A percentile compares a stretch with the other conserved stretches of the same genome.
Conservation (phyloP, 1,140 invertebrate species). For the Ceratina calcarata region DNA sequence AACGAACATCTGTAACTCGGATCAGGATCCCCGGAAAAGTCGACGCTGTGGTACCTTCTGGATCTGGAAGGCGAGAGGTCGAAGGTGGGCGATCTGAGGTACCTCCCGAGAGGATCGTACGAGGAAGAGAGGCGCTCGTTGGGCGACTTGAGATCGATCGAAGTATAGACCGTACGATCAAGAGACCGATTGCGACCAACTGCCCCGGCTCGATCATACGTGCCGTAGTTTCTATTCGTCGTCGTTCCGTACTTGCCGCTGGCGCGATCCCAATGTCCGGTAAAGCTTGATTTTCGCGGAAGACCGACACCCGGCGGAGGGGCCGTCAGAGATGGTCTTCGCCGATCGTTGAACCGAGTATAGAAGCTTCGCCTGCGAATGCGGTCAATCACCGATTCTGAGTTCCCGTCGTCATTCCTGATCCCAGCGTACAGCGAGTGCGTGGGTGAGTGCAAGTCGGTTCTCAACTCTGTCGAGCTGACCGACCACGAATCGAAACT, state of each 20-base stretch:
- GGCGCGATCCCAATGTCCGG: slow-evolving; percentile 56
- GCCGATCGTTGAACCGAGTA: slow-evolving; percentile 91
- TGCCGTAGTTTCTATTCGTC: slow-evolving; percentile 53
- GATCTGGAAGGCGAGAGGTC: slow-evolving; percentile 58
- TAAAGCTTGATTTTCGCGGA: slow-evolving; percentile 74
- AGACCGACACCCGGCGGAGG: slow-evolving; percentile 65
- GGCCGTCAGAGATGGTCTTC: slow-evolving; percentile 78
- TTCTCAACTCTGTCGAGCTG: slow-evolving; percentile 81
- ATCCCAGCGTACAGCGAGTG: slow-evolving; percentile 69
- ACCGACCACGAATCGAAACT: slow-evolving; percentile 87
- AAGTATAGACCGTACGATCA: slow-evolving; percentile 68
- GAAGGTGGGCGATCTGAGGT: slow-evolving; percentile 67
- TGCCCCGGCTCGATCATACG: slow-evolving; percentile 60
- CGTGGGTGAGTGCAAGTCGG: slow-evolving; percentile 78
- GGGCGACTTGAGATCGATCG: slow-evolving; percentile 68
- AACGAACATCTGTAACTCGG: slow-evolving; percentile 27
- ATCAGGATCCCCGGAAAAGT: slow-evolving; percentile 64
- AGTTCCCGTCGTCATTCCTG: slow-evolving; percentile 70
- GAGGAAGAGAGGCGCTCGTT: slow-evolving; percentile 64
- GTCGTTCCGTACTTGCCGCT: slow-evolving; percentile 47
- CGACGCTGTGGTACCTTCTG: slow-evolving; percentile 68
- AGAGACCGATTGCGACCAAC: slow-evolving; percentile 65
- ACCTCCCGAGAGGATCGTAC: slow-evolving; percentile 72
- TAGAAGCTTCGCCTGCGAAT: slow-evolving; percentile 94
- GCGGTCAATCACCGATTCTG: slow-evolving; percentile 90